Percentiles rank a stretch among this genome's conserved stretches.
phyloP scores from a whole-genome alignment of 2,113 vertebrate genomes.

The Chaenocephalus aceratus region DNA sequence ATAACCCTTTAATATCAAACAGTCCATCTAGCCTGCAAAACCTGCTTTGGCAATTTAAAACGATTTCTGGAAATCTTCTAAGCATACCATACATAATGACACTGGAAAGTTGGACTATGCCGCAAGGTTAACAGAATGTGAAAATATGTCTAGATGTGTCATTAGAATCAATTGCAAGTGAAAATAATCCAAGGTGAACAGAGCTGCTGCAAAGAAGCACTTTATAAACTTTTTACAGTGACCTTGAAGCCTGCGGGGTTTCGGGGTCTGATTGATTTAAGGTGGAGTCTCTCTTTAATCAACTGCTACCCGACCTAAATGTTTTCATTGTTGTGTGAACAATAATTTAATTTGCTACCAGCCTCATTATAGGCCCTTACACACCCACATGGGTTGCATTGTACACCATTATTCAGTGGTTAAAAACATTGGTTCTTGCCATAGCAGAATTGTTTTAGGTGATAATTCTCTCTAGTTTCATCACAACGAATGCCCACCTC shows the following conservation, averaged over 20 bases:
- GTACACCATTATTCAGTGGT: background rate
- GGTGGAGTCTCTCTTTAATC: background rate
- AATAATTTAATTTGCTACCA: background rate
- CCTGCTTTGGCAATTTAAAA: background rate
- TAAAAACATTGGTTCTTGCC: background rate
- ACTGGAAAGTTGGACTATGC: background rate
- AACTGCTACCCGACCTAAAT: background rate
- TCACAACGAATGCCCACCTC: background rate
- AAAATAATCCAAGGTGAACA: background rate
- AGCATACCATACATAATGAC: background rate
- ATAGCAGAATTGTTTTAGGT: background rate
- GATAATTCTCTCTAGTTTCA: background rate
- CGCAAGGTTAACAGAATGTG: background rate
- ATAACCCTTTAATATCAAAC: too few species aligned
- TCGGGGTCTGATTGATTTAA: background rate
- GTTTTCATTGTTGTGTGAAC: background rate
- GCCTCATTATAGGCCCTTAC: background rate
- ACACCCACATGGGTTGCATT: conserved; percentile 2
- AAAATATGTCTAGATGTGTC: background rate
- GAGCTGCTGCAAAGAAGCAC: background rate
- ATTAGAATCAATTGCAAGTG: background rate
- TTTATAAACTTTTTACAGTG: background rate
- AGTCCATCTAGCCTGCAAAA: too few species aligned
- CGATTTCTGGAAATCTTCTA: background rate
- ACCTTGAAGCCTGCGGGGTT: background rate